Conservation (phyloP, 2,113 vertebrate species). For the Pristiophorus japonicus region DNA sequence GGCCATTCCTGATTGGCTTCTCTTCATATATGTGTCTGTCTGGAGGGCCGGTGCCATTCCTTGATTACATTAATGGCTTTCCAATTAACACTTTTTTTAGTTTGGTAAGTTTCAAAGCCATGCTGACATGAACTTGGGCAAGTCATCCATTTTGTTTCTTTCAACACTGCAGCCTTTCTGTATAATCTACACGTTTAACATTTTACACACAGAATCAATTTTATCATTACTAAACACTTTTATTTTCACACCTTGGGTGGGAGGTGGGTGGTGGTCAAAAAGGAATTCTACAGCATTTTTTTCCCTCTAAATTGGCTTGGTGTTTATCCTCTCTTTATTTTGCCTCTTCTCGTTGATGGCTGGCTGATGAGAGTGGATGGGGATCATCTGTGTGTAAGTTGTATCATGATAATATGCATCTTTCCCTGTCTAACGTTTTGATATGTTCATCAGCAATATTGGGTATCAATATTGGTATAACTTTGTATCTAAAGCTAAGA, state of each 20-base stretch:
- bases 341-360: not conserved
- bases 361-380: not conserved
- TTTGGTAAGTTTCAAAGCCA: too few relatives aligned
- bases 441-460: not conserved
- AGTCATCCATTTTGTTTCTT: too few relatives aligned
- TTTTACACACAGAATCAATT: too few relatives aligned
- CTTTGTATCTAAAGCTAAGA: not conserved
- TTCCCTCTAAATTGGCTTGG: not conserved
- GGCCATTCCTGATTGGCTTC: too few relatives aligned
- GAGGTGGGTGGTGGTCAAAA: not conserved
- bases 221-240: too few relatives aligned
- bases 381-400: not conserved
- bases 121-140: too few relatives aligned
- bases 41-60: too few relatives aligned
- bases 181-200: too few relatives aligned
- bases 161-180: too few relatives aligned
- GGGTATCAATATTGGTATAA: not conserved
- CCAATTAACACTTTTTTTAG: too few relatives aligned
- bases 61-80: too few relatives aligned
- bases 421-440: not conserved
- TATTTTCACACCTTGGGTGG: not conserved
- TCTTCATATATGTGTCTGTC: too few relatives aligned
- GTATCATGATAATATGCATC: not conserved
- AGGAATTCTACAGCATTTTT: not conserved
- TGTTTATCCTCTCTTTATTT: not conserved